These are phyloP conservation scores for Oreochromis niloticus DNA, from an alignment of 2,113 vertebrate genomes.

Conservation along the genomic window DNA sequence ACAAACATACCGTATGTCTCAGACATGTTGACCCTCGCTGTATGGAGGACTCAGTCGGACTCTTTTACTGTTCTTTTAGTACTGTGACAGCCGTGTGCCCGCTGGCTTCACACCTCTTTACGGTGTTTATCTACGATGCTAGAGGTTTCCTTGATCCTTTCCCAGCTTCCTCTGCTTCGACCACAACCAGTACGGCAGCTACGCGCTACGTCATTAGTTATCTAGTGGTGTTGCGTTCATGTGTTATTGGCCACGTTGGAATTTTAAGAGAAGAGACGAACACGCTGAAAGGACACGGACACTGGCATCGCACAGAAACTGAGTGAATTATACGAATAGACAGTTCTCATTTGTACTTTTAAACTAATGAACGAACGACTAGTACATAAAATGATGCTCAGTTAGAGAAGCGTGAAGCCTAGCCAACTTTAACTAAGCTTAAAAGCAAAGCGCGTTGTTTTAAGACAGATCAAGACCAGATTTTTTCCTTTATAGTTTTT, in stretches of 20 bases:
- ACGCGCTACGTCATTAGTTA: conserved; percentile 29
- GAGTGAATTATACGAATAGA: background rate
- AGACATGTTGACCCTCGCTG: conserved; percentile 71
- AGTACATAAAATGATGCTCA: background rate
- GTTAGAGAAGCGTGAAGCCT: background rate
- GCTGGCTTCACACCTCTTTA: conserved; percentile 16
- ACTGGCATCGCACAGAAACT: background rate
- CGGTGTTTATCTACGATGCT: conserved; percentile 50
- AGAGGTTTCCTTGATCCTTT: conserved; percentile 35
- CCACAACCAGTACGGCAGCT: conserved; percentile 25
- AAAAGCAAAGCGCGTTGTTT: background rate
- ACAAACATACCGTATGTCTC: conserved; percentile 77
- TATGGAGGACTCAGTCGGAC: conserved; percentile 12
- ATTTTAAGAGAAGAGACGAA: background rate
- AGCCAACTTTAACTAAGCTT: background rate
- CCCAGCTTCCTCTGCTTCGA: conserved; percentile 13
- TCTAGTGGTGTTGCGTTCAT: background rate
- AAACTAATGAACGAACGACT: background rate
- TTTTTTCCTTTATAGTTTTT: background rate
- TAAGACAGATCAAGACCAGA: background rate
- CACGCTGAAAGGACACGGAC: background rate
- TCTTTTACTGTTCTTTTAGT: background rate
- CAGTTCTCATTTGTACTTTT: background rate
- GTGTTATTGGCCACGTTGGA: background rate
- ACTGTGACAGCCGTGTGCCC: background rate